These are phyloP conservation scores for Parapristionchus giblindavisi DNA, from an alignment of 2,888 invertebrate species.

Conservation along the genomic window DNA sequence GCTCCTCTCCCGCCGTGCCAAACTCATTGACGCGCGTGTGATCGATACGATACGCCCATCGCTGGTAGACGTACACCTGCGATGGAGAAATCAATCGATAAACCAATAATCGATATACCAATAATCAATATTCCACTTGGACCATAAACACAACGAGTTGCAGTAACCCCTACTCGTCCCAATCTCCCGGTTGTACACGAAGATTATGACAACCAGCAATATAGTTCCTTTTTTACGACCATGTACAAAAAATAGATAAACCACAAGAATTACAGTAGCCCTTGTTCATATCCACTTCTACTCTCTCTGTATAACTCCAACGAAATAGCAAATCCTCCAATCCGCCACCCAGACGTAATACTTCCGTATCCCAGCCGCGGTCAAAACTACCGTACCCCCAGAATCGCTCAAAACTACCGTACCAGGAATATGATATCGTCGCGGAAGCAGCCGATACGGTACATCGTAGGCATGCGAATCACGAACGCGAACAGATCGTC, in stretches of 20 bases:
- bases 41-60: slow-evolving; percentile 98
- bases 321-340: too few relatives aligned
- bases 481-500: slow-evolving; percentile 99
- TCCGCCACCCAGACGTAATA: background rate
- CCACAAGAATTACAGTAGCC: background rate
- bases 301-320: too few relatives aligned
- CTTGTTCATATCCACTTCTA: background rate
- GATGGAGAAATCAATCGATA: too few relatives aligned
- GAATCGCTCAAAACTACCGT: background rate
- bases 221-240: background rate
- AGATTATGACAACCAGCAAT: background rate
- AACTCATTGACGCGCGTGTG: slow-evolving; percentile 94
- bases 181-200: background rate
- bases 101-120: too few relatives aligned
- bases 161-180: background rate
- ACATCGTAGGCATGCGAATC: slow-evolving; percentile 99
- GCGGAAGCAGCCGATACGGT: slow-evolving; percentile 92
- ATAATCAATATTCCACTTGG: background rate
- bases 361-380: background rate
- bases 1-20: slow-evolving; percentile 8
- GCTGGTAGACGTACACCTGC: slow-evolving; percentile 87
- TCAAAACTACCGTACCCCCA: slow-evolving; percentile 1
- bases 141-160: background rate
- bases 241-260: too few relatives aligned
- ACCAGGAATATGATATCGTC: slow-evolving; percentile 99